Conservation (phyloP, 2,888 invertebrate genomes). For the Dione juno region DNA sequence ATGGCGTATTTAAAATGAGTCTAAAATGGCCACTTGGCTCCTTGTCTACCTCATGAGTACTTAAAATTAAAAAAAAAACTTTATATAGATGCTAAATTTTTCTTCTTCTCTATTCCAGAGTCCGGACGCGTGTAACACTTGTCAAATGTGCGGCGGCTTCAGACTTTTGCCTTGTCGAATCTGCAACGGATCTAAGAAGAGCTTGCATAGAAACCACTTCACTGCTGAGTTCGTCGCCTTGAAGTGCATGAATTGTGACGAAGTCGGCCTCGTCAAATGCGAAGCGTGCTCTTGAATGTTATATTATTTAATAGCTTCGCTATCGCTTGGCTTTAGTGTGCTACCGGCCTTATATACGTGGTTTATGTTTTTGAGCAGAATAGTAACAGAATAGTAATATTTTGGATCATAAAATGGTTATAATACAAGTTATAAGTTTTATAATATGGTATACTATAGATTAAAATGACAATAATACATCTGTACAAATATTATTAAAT, state of each 20-base stretch:
- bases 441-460: not conserved
- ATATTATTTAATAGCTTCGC: slow-evolving; percentile 10
- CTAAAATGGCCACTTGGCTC: too few species aligned
- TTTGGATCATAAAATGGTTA: not conserved
- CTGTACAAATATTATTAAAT: not conserved
- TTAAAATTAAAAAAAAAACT: not conserved
- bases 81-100: not conserved
- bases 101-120: slow-evolving; percentile 84
- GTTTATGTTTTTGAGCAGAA: too few species aligned
- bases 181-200: slow-evolving; percentile 98
- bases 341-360: not conserved
- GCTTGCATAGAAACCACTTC: slow-evolving; percentile 96
- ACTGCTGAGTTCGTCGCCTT: slow-evolving; percentile 96
- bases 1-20: too few species aligned
- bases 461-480: not conserved
- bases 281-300: slow-evolving; percentile 87
- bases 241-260: slow-evolving; percentile 97
- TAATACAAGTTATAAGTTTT: not conserved
- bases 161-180: slow-evolving; percentile 94
- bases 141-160: slow-evolving; percentile 96
- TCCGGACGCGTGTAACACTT: slow-evolving; percentile 90
- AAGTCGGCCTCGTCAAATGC: slow-evolving; percentile 95
- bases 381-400: too few species aligned
- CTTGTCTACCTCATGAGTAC: too few species aligned
- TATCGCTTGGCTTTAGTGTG: slow-evolving; percentile 5